Evolutionary conservation across 2,797 vertebrate genomes (phyloP), one percentile per base, ranked within the genome.

Genomic region (Urosaurus nigricauda): DNA sequence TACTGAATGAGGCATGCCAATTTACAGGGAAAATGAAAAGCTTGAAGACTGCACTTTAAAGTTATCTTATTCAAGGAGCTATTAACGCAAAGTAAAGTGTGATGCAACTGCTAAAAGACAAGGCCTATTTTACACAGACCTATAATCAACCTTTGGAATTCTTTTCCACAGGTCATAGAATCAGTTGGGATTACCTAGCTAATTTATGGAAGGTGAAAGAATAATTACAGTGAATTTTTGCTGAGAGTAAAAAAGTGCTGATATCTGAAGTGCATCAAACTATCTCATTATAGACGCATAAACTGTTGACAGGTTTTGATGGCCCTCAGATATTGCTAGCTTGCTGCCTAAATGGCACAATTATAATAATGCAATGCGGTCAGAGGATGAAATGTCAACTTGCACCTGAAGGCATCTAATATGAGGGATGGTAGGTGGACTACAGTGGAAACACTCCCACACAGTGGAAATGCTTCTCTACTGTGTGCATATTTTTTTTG

Each of bases 61-160:
- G 88, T 71, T 83, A 26, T 21, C 53, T 85, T 79, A 24, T 83
- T 86, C 0, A 90, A 90, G 83, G 40, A 37, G 17, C 13, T 47
- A 35, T 12, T 86, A 63, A 90, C 70, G 24, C 74, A 85, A 77
- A 40, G 16, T 65, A 90, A 91, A 88, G 75, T 88, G 58, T 1
- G 0, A 63, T 63, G 82, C 56, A 85, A 37, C 2, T 47, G 82
- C 9, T 5, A 35, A 89, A 89, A 92, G 60, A 74, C 78, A 91
- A 94, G 91, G 63, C 60, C 1, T 88, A 70, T 37, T 5, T 75
- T 73, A 0, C 5, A 74, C n/a, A 75, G 19, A 65, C 21, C 79
- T 68, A 40, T 88, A 85, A 84, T 13, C 90, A 94, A 94, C 93
- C 93, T 95, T 94, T 94, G 93, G 93, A 93, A 93, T 80, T 73